Evolutionary conservation across 2,888 invertebrate species (phyloP).

Genomic region (Lithophane socia): DNA sequence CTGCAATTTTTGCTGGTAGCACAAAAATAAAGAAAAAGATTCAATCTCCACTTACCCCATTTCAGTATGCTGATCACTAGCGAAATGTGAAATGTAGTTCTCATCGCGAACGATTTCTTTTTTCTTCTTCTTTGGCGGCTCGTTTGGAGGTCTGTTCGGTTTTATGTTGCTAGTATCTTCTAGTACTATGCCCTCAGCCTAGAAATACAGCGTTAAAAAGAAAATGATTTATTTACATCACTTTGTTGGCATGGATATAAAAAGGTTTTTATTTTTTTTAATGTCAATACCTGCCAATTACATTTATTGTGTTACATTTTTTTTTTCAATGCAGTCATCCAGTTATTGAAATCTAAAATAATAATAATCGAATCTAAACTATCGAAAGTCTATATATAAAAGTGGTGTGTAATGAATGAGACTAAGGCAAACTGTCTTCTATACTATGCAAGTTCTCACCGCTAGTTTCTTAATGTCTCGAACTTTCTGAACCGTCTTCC

Average conservation of each 20-base stretch:
- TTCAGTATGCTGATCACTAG: constrained; percentile 96
- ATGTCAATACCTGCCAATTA: neutral
- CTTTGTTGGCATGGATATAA: neutral
- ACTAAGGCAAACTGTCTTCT: neutral
- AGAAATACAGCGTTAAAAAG: constrained; percentile 43
- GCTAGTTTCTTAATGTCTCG: constrained; percentile 80
- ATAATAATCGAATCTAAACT: too few species aligned
- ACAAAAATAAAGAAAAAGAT: too few species aligned
- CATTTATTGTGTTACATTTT: neutral
- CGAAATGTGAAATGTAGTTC: constrained; percentile 96
- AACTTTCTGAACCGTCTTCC: constrained; percentile 91
- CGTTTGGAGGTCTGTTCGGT: constrained; percentile 56
- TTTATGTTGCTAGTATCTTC: constrained; percentile 69
- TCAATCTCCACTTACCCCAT: constrained; percentile 90
- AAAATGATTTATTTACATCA: too few species aligned
- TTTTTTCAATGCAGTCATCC: too few species aligned
- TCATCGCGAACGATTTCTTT: constrained; percentile 92
- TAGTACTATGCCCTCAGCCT: constrained; percentile 81
- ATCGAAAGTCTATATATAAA: too few species aligned
- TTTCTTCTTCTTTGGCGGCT: constrained; percentile 87
- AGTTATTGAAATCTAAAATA: too few species aligned
- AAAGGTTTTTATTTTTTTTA: neutral
- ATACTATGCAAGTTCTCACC: constrained; percentile 61
- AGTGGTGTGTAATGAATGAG: too few species aligned
- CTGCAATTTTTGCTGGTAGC: too few species aligned